Percentiles rank a stretch among this genome's conserved stretches.
These are phyloP conservation scores for Rhagologus leucostigma DNA, from an alignment of 2,113 vertebrate genomes.

Conservation along the genomic window DNA sequence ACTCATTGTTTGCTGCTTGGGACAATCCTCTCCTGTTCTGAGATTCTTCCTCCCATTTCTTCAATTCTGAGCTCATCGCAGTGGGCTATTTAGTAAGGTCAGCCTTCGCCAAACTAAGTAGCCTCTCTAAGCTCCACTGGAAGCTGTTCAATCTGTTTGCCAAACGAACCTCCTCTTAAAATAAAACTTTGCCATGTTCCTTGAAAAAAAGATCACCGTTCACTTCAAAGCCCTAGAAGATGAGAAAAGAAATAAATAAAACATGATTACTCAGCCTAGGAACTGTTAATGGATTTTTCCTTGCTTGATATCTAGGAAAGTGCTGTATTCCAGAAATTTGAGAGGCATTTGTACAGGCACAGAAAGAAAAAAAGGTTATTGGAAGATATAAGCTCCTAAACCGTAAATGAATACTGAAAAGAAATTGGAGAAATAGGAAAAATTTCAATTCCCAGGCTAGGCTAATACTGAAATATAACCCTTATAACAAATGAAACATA, in stretches of 20 bases:
- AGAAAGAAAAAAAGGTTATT: neutral
- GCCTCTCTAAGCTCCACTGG: neutral
- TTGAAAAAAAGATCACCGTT: neutral
- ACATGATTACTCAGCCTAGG: neutral
- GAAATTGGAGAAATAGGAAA: neutral
- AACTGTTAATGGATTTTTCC: neutral
- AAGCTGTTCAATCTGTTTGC: neutral
- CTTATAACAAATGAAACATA: neutral
- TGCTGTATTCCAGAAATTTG: neutral
- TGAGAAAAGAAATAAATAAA: slow-evolving; percentile 15
- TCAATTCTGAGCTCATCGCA: neutral
- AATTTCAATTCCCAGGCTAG: neutral
- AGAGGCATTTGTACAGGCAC: neutral
- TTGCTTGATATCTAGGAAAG: neutral
- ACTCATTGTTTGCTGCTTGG: neutral
- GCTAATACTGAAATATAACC: slow-evolving; percentile 1
- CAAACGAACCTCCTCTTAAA: neutral
- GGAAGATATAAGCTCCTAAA: neutral
- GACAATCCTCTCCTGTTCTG: neutral
- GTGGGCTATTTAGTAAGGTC: neutral
- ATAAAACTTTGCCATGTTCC: neutral
- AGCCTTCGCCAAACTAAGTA: neutral
- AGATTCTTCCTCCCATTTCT: neutral
- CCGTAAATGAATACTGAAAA: neutral
- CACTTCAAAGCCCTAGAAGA: neutral